A percentile compares a stretch with the other conserved stretches of the same genome.
Conservation (phyloP, 2,888 invertebrate species). For the Synanthedon tipuliformis region DNA sequence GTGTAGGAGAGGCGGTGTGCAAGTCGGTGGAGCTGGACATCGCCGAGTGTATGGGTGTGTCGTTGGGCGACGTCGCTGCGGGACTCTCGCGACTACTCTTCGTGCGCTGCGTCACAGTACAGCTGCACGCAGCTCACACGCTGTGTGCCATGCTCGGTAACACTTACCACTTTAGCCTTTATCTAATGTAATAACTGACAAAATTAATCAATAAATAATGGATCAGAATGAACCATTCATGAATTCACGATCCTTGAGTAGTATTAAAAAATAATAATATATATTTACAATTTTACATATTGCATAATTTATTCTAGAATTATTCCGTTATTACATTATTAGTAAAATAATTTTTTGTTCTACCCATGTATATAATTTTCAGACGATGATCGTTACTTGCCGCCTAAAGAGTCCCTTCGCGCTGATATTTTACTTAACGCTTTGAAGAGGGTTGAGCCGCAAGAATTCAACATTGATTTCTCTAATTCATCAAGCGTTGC, state of each 20-base stretch:
- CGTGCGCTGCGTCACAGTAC: constrained; percentile 49
- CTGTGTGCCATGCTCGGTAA: constrained; percentile 42
- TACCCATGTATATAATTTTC: constrained; percentile 9
- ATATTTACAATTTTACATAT: neutral
- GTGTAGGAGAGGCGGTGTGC: constrained; percentile 71
- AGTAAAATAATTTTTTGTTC: neutral
- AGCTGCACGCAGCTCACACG: constrained; percentile 49
- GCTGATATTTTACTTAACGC: constrained; percentile 51
- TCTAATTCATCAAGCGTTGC: constrained; percentile 33
- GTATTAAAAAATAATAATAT: too few species aligned
- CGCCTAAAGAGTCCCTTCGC: constrained; percentile 48
- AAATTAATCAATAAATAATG: too few species aligned
- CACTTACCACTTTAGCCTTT: neutral
- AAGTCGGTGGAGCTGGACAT: constrained; percentile 75
- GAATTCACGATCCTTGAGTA: too few species aligned
- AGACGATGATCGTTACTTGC: constrained; percentile 54
- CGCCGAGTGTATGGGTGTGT: constrained; percentile 69
- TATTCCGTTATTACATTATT: neutral
- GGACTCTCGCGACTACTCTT: constrained; percentile 51
- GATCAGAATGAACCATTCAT: too few species aligned
- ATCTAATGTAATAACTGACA: too few species aligned
- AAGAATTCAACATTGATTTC: constrained; percentile 49
- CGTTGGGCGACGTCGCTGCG: constrained; percentile 56
- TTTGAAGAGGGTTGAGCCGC: constrained; percentile 35
- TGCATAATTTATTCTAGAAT: neutral